Base-by-base conservation (phyloP, 2,888 invertebrate genomes). In the Creontiades dilutus region DNA sequence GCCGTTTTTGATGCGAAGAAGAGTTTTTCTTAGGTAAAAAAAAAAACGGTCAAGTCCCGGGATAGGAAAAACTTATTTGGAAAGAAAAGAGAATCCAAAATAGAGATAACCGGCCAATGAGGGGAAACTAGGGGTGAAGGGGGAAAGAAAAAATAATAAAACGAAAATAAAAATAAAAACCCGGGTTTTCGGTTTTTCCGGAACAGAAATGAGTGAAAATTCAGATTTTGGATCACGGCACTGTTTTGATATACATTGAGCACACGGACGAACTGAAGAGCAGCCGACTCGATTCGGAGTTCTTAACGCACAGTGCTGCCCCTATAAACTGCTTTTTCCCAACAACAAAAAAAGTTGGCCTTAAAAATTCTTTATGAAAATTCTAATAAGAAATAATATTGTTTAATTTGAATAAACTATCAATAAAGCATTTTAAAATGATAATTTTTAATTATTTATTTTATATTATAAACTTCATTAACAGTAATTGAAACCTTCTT, bases 401-500 rank as follows among this genome's bases (percentile, higher is more conserved):
- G 14, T 13, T 16, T 11, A n/a, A 75, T 9, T n/a, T 23, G 27
- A 57, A 23, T 28, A 68, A 52, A 88, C 19, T 55, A 19, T 57
- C 46, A n/a, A 5, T 28, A 52, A 14, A 27, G 16, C 19, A 23
- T 48, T 48, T 23, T 7, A 37, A 37, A 52, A 55, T 55, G 2
- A 1, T 27, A 27, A 27, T 46, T 28, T 89, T 89, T 46, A 57
- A 89, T 81, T 81, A 81, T 89, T 55, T 89, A 81, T 81, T 81
- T 80, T 81, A 89, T 89, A 89, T 46, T 81, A 88, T 88, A 81
- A 90, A 47, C 87, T 91, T 88, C 88, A 91, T 91, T 91, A 91
- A 90, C 90, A 90, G 90, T 90, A 90, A 90, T 88, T 88, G 90
- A 90, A 91, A 90, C 90, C 90, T 91, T 91, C 90, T 90, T 90